These are phyloP conservation scores for Hermatobates lingyangjiaoensis DNA, from an alignment of 1,140 invertebrate genomes.

Conservation along the genomic window DNA sequence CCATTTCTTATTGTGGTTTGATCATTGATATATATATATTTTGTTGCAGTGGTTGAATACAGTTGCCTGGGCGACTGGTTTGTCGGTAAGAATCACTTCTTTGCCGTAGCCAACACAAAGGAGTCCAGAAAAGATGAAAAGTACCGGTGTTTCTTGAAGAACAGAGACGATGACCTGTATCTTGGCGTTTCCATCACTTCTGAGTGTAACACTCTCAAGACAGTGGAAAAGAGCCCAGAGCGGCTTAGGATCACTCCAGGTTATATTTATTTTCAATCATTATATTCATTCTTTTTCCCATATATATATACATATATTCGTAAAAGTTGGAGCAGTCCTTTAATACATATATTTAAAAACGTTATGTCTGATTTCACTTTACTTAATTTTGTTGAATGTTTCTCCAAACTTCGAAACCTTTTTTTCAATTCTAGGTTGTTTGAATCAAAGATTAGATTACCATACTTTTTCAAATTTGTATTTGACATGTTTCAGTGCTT, in stretches of 20 bases:
- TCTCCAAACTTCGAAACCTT: too few relatives aligned
- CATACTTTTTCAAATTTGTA: too few relatives aligned
- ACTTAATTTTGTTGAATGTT: too few relatives aligned
- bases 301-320: neutral
- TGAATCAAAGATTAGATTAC: too few relatives aligned
- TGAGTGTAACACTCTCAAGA: slow-evolving; percentile 79
- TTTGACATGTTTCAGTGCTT: too few relatives aligned
- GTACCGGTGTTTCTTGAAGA: slow-evolving; percentile 81
- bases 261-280: slow-evolving; percentile 14
- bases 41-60: slow-evolving; percentile 58
- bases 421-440: too few relatives aligned
- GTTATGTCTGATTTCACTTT: too few relatives aligned
- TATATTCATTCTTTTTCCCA: neutral
- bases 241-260: slow-evolving; percentile 72
- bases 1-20: too few relatives aligned
- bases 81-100: slow-evolving; percentile 85
- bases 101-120: slow-evolving; percentile 84
- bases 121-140: slow-evolving; percentile 86
- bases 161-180: slow-evolving; percentile 81
- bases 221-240: slow-evolving; percentile 80
- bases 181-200: slow-evolving; percentile 80
- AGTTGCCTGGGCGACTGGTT: slow-evolving; percentile 91
- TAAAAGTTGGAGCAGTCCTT: too few relatives aligned
- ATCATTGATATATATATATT: too few relatives aligned
- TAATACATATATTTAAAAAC: too few relatives aligned